Conservation (phyloP, 2,888 invertebrate genomes). For the Cantharis rufa region DNA sequence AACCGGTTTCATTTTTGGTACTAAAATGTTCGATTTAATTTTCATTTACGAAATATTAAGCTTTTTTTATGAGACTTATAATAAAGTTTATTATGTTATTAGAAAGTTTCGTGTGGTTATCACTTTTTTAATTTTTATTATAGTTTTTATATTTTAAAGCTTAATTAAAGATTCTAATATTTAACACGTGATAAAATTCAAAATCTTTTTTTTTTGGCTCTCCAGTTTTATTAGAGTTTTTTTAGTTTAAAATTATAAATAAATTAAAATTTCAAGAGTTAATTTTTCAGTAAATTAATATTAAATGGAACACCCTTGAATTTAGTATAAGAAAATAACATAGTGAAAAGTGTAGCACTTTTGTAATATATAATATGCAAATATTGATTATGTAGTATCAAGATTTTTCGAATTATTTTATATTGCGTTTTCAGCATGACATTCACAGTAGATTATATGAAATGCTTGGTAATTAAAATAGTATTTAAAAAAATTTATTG, state of each 20-base stretch:
- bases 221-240: no score
- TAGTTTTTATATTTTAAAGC: not conserved
- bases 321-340: not conserved
- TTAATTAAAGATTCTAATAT: not conserved
- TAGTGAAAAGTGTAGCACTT: not conserved
- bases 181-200: not conserved
- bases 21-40: not conserved
- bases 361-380: not conserved
- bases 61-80: not conserved
- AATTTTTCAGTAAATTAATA: not conserved
- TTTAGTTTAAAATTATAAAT: no score
- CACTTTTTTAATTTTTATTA: not conserved
- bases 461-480: not conserved
- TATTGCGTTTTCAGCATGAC: not conserved
- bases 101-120: not conserved
- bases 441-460: not conserved
- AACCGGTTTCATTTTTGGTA: not conserved
- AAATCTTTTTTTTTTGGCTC: not conserved
- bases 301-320: not conserved
- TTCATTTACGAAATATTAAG: not conserved
- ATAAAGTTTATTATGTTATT: slow-evolving; percentile 1
- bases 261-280: no score
- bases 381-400: not conserved
- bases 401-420: not conserved
- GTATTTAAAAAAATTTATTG: not conserved